Conservation (phyloP, 1,140 invertebrate species). For the Drosophila kanapiae region DNA sequence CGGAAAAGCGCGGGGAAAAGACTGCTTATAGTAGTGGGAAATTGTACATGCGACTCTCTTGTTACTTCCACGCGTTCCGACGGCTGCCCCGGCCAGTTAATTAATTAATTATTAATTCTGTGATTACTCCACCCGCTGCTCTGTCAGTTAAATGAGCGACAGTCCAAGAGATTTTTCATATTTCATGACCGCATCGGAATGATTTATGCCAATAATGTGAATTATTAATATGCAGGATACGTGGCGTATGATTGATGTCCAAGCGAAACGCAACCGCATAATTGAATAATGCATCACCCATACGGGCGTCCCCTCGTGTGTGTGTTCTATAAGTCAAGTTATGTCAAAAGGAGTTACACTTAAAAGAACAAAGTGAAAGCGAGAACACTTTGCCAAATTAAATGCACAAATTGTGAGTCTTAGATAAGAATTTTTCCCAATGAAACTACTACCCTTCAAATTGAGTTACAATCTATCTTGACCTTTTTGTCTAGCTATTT, state of each 20-base stretch:
- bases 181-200: conserved; percentile 20
- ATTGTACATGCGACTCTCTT: conserved; percentile 21
- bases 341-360: conserved; percentile 28
- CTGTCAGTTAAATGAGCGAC: conserved; percentile 16
- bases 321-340: conserved; percentile 45
- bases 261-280: conserved; percentile 29
- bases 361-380: neutral
- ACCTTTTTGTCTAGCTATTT: neutral
- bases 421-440: neutral
- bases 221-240: conserved; percentile 74
- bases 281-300: conserved; percentile 47
- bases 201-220: conserved; percentile 65
- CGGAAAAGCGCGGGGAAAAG: conserved; percentile 17
- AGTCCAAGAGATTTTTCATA: conserved; percentile 43
- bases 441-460: conserved; percentile 8
- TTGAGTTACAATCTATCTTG: conserved; percentile 4
- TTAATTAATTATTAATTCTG: conserved; percentile 62
- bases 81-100: conserved; percentile 19
- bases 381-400: conserved; percentile 27
- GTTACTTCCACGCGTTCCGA: conserved; percentile 13
- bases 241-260: conserved; percentile 65
- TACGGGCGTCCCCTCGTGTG: neutral
- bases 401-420: conserved; percentile 11
- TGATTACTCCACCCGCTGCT: conserved; percentile 28
- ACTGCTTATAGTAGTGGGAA: conserved; percentile 13